Percentiles rank a stretch among this genome's conserved stretches.
Evolutionary conservation across 2,888 invertebrate species (phyloP).

Genomic region (Omphaloscelis lunosa): DNA sequence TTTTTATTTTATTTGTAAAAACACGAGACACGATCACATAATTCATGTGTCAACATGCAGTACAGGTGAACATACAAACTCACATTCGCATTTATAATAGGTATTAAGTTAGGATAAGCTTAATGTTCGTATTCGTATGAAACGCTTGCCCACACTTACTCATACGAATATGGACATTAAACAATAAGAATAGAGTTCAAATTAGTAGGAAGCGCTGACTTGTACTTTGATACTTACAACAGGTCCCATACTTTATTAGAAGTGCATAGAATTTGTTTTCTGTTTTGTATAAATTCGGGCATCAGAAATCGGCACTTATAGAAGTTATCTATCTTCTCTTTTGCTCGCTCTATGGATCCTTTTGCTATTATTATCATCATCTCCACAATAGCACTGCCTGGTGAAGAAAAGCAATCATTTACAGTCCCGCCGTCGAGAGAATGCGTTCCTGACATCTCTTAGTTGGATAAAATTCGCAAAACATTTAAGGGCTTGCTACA

Average conservation of each 20-base stretch:
- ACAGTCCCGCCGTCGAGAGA: too few species aligned
- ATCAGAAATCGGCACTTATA: conserved; percentile 24
- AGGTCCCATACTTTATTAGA: conserved; percentile 23
- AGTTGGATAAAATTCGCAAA: too few species aligned
- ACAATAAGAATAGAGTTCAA: background rate
- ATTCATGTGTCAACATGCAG: too few species aligned
- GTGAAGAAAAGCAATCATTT: background rate
- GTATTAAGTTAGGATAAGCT: too few species aligned
- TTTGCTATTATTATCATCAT: conserved; percentile 38
- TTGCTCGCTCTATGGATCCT: conserved; percentile 48
- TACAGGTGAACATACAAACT: too few species aligned
- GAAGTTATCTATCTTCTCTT: conserved; percentile 42
- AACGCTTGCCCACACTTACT: too few species aligned
- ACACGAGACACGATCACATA: too few species aligned
- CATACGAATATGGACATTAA: background rate
- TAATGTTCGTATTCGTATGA: too few species aligned
- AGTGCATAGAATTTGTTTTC: conserved; percentile 16
- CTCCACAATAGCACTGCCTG: conserved; percentile 28
- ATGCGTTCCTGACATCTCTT: too few species aligned
- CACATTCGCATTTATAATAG: too few species aligned
- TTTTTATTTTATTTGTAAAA: too few species aligned
- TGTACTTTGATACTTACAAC: conserved; percentile 32
- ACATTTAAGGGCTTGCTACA: too few species aligned
- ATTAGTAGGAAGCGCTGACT: background rate
- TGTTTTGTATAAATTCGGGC: conserved; percentile 33